Conservation (phyloP, 2,797 vertebrate genomes). For the Leptatherina wallacei region DNA sequence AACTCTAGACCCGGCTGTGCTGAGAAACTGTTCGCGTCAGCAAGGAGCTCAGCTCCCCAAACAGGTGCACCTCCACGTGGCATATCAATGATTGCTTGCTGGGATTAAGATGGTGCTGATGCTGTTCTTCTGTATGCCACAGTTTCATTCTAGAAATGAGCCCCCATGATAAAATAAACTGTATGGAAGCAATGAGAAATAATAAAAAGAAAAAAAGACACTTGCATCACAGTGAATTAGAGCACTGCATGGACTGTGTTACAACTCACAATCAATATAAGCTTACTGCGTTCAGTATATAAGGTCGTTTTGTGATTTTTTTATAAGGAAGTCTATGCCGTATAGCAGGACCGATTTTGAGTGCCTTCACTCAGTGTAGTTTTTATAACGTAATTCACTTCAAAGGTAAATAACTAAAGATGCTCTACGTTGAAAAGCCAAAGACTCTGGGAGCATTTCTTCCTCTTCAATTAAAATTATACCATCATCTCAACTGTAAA, state of each 20-base stretch:
- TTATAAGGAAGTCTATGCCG: not conserved
- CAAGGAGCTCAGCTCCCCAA: conserved; percentile 61
- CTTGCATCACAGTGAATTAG: not conserved
- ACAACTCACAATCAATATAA: not conserved
- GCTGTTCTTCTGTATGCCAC: conserved; percentile 51
- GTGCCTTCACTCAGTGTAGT: not conserved
- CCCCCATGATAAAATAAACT: conserved; percentile 38
- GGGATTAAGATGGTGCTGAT: conserved; percentile 72
- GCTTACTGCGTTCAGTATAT: not conserved
- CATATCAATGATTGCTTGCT: conserved; percentile 70
- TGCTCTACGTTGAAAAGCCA: not conserved
- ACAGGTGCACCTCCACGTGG: conserved; percentile 68
- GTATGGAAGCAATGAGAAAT: conserved; percentile 10
- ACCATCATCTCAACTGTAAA: not conserved
- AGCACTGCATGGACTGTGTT: not conserved
- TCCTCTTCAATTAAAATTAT: not conserved
- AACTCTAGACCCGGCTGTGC: conserved; percentile 54
- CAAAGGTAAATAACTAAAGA: not conserved
- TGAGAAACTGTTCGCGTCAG: conserved; percentile 67
- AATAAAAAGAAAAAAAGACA: conserved; percentile 2
- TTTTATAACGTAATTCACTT: not conserved
- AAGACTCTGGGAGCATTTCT: not conserved
- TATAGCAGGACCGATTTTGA: not conserved
- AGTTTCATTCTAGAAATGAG: conserved; percentile 57
- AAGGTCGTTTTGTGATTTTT: not conserved